A percentile compares a stretch with the other conserved stretches of the same genome.
phyloP scores from a whole-genome alignment of 2,113 vertebrate genomes.

The Dipodomys ordii region DNA sequence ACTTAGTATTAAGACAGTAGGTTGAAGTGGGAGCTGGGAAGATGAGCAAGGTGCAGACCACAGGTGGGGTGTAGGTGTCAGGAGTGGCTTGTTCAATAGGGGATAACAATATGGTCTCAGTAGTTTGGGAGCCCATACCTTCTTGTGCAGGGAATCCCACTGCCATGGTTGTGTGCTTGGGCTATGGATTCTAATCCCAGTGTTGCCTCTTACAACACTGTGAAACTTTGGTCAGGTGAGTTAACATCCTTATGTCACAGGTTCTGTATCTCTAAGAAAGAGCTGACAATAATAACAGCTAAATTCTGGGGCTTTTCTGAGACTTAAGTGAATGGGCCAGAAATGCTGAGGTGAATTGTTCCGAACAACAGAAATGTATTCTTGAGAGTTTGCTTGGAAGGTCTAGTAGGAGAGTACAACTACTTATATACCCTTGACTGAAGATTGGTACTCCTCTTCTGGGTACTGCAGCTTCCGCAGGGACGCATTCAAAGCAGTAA shows the following conservation, averaged over 20 bases:
- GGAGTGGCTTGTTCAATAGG: too few species aligned
- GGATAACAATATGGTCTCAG: background rate
- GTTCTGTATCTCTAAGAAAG: background rate
- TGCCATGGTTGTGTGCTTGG: fast-evolving
- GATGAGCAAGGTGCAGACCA: background rate
- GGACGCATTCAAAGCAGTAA: too few species aligned
- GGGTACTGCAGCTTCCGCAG: too few species aligned
- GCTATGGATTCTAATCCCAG: background rate
- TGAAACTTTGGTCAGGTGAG: background rate
- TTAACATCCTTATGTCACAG: background rate
- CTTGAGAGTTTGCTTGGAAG: too few species aligned
- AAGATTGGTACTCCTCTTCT: too few species aligned
- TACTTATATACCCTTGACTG: too few species aligned
- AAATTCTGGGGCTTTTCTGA: background rate
- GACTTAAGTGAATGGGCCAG: background rate
- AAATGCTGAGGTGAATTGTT: background rate
- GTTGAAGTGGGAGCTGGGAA: background rate
- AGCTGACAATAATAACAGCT: background rate
- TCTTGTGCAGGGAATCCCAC: too few species aligned
- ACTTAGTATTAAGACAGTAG: background rate
- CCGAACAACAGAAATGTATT: too few species aligned
- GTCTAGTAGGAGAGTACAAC: too few species aligned
- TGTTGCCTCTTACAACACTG: background rate
- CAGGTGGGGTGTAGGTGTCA: too few species aligned
- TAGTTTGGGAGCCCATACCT: background rate